Evolutionary conservation across 2,888 invertebrate genomes (phyloP).

Genomic region (Protonemura montana): DNA sequence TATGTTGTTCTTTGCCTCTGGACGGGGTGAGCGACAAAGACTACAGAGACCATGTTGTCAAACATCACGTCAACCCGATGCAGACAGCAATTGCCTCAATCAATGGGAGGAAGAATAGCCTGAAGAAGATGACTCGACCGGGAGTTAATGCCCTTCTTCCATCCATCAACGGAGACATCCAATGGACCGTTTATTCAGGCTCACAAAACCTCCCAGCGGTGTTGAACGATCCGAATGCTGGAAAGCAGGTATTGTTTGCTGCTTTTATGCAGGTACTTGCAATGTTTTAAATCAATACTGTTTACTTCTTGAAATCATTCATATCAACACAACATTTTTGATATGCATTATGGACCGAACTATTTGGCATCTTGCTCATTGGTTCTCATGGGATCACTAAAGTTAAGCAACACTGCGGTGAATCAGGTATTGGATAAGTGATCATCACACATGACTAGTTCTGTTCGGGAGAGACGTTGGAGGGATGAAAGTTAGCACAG

Average conservation of each 20-base stretch:
- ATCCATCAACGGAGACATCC: constrained; percentile 44
- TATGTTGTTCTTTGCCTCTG: constrained; percentile 85
- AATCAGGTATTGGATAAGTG: too few species aligned
- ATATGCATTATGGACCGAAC: too few species aligned
- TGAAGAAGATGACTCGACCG: constrained; percentile 46
- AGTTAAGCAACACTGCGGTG: too few species aligned
- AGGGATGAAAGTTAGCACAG: too few species aligned
- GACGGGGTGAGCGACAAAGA: constrained; percentile 89
- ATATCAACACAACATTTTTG: too few species aligned
- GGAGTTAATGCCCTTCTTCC: constrained; percentile 41
- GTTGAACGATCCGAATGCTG: constrained; percentile 91
- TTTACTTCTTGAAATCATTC: too few species aligned
- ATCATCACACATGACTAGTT: too few species aligned
- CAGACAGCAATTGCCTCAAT: constrained; percentile 14
- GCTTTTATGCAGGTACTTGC: background rate
- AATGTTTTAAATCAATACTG: too few species aligned
- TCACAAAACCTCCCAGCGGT: constrained; percentile 95
- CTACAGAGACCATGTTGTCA: constrained; percentile 84
- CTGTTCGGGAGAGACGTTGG: too few species aligned
- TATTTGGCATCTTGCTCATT: too few species aligned
- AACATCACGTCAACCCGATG: constrained; percentile 61
- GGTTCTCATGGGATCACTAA: too few species aligned
- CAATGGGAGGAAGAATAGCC: constrained; percentile 33
- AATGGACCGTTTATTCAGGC: constrained; percentile 90
- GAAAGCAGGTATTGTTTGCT: constrained; percentile 72